Conservation (phyloP, 2,797 vertebrate species). For the Danio jaintianensis region DNA sequence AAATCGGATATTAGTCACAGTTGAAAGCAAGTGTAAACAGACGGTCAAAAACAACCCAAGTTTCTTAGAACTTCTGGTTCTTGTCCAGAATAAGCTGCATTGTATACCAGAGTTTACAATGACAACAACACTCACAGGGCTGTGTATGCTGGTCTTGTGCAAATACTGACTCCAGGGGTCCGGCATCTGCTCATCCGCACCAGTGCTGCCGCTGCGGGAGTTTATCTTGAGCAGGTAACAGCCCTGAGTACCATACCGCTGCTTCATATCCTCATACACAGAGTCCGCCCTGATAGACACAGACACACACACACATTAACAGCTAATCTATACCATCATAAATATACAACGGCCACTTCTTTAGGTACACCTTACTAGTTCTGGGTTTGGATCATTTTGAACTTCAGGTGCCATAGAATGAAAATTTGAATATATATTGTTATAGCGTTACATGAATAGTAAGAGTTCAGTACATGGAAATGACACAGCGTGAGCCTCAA, state of each 20-base stretch:
- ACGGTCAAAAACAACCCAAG: too few species aligned
- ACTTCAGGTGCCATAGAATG: too few species aligned
- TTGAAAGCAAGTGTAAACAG: too few species aligned
- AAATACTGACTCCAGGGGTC: slow-evolving; percentile 99
- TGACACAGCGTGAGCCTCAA: too few species aligned
- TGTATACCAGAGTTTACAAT: not conserved
- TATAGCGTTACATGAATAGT: too few species aligned
- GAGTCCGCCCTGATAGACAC: slow-evolving; percentile 84
- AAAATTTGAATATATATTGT: too few species aligned
- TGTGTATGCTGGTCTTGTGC: slow-evolving; percentile 87
- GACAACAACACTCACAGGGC: slow-evolving; percentile 77
- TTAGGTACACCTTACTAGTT: too few species aligned
- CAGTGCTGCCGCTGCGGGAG: slow-evolving; percentile 83
- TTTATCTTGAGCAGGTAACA: slow-evolving; percentile 98
- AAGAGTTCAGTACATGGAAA: too few species aligned
- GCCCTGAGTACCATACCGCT: slow-evolving; percentile 93
- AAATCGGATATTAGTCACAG: too few species aligned
- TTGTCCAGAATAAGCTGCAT: not conserved
- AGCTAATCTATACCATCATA: not conserved
- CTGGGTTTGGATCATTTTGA: too few species aligned
- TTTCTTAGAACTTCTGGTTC: not conserved
- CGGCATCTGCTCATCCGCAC: slow-evolving; percentile 93
- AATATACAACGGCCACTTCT: not conserved
- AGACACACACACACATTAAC: not conserved
- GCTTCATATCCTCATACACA: slow-evolving; percentile 98